Evolutionary conservation across 2,113 vertebrate genomes (phyloP).

Genomic region (Synodontis membranacea): DNA sequence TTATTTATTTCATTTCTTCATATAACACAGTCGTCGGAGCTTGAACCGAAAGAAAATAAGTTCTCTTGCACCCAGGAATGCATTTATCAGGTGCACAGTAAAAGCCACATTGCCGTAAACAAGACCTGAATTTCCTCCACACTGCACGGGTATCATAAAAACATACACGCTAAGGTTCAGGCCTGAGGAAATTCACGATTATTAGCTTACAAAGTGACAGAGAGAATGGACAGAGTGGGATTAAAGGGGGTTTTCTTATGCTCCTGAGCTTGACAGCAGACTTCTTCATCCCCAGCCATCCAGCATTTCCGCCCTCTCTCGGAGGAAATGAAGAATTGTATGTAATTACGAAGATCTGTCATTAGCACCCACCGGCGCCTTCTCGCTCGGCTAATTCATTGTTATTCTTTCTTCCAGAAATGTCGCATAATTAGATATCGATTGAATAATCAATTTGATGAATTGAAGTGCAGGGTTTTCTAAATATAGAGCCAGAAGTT

Average conservation of each 20-base stretch:
- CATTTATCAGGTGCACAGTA: background rate
- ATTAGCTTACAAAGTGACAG: background rate
- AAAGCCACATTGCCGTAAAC: background rate
- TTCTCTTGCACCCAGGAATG: background rate
- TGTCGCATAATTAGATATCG: conserved; percentile 76
- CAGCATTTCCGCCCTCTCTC: conserved; percentile 63
- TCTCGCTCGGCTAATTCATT: conserved; percentile 73
- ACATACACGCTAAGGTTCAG: conserved; percentile 21
- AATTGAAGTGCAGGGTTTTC: conserved; percentile 62
- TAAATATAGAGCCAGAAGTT: conserved; percentile 24
- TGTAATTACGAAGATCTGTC: conserved; percentile 75
- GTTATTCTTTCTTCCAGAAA: conserved; percentile 74
- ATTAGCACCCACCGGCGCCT: conserved; percentile 64
- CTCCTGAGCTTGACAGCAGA: conserved; percentile 56
- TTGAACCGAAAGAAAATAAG: conserved; percentile 56
- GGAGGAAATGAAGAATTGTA: conserved; percentile 75
- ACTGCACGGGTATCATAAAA: background rate
- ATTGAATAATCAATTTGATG: conserved; percentile 74
- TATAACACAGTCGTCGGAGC: conserved; percentile 60
- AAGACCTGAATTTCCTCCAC: background rate
- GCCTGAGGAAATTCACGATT: conserved; percentile 28
- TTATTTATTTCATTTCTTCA: conserved; percentile 28
- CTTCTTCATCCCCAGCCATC: conserved; percentile 66
- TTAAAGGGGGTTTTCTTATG: conserved; percentile 29
- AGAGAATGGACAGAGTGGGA: background rate